Base-by-base conservation (phyloP, 2,113 vertebrate genomes). In the Podiceps cristatus region DNA sequence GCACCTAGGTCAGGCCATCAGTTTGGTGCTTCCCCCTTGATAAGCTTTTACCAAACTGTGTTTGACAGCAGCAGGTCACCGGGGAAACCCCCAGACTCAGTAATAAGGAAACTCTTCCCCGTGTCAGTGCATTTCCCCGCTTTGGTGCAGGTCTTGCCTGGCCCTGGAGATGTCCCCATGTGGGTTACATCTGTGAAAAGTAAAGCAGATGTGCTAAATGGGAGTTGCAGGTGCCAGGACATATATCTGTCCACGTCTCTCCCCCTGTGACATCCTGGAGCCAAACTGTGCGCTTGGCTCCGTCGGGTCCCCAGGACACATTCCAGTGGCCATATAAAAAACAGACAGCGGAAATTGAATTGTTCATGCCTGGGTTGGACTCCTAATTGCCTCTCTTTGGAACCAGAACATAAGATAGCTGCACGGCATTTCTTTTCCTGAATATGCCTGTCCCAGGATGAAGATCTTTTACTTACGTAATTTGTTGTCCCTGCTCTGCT, bases 351-450 rank as follows among this genome's bases (percentile, higher is more conserved):
- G 74, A 94, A 96, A 90, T 1, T 3, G 47, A 71, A 79, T 80
- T 68, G 66, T 82, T 90, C 68, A 60, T 92, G 59, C 86, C 73
- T 73, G 71, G 33, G 27, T 35, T 78, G 52, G 66, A 85, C 69
- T 79, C 91, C 79, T 95, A 92, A 91, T 76, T 90, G 35, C 59
- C 49, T 75, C 58, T 75, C 56, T 87, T 96, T 95, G 79, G 73
- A 94, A 77, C 25, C 52, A 52, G 44, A 82, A 68, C 42, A 42
- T 45, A 49, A 60, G 37, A 85, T 49, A 82, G 22, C 47, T 66
- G 58, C 1, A 23, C 1, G 1, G 45, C 12, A 25, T 60, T 87
- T 79, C 27, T 92, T 83, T 85, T 49, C 55, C 55, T 52, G 60
- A 95, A 31, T 49, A 74, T 40, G 55, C 58, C 69, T 15, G 37